Percentiles rank a stretch among this genome's conserved stretches.
These are phyloP conservation scores for Pyrocephalus nanus DNA, from an alignment of 2,797 vertebrate genomes.

Conservation along the genomic window DNA sequence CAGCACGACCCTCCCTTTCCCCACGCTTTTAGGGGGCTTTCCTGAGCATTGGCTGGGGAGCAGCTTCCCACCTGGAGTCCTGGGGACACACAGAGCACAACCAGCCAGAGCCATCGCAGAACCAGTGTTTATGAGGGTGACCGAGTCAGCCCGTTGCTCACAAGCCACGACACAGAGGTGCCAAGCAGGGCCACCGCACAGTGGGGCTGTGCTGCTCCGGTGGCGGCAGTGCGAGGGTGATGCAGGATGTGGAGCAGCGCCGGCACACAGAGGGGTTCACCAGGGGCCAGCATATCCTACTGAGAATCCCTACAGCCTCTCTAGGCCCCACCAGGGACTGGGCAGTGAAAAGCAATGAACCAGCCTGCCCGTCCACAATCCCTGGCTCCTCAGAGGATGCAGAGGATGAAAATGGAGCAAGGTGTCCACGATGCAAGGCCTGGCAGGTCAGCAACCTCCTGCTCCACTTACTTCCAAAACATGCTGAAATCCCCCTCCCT, in stretches of 20 bases:
- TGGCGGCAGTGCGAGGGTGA: accelerated
- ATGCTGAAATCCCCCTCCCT: not conserved
- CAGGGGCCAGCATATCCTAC: accelerated
- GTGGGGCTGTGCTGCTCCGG: accelerated
- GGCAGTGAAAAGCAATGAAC: not conserved
- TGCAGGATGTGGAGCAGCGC: accelerated
- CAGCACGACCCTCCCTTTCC: accelerated
- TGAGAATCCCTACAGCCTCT: not conserved
- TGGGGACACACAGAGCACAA: not conserved
- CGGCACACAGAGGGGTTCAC: not conserved
- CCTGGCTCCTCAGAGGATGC: not conserved
- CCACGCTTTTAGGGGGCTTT: not conserved
- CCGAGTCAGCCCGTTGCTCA: not conserved
- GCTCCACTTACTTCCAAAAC: not conserved
- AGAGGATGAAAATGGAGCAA: not conserved
- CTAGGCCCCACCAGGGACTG: not conserved
- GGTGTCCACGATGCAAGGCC: not conserved
- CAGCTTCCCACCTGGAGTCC: not conserved
- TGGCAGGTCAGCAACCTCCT: not conserved
- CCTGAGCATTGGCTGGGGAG: accelerated
- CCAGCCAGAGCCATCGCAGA: not conserved
- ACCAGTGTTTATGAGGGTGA: slow-evolving; percentile 45
- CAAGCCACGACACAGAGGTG: slow-evolving; percentile 15
- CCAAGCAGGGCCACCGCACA: not conserved
- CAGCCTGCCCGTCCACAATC: accelerated